A percentile compares a stretch with the other conserved stretches of the same genome.
These are phyloP conservation scores for Brachionus angularis DNA, from an alignment of 1,140 invertebrate genomes.

Conservation along the genomic window DNA sequence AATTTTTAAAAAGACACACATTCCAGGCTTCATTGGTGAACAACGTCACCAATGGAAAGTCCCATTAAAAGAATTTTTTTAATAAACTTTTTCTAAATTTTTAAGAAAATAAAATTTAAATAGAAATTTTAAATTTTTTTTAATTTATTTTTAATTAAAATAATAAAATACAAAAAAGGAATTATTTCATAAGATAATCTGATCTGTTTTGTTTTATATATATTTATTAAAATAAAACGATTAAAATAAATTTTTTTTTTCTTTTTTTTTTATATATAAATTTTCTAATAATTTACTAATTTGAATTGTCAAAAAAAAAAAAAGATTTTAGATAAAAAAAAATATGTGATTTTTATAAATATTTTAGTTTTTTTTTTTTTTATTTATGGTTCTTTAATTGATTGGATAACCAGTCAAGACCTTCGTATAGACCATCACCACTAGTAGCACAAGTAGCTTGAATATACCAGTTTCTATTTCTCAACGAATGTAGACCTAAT, in stretches of 20 bases:
- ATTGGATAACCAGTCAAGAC: constrained; percentile 93
- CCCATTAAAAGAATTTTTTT: too few species aligned
- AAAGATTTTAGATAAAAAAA: not conserved
- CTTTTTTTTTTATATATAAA: constrained; percentile 5
- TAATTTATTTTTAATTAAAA: too few species aligned
- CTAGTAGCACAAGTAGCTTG: constrained; percentile 93
- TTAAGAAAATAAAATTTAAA: too few species aligned
- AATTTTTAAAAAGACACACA: constrained; percentile 18
- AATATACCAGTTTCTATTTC: constrained; percentile 68
- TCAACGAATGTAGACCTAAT: constrained; percentile 79
- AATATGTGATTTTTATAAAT: constrained; percentile 28
- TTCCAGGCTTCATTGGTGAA: constrained; percentile 34
- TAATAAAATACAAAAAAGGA: too few species aligned
- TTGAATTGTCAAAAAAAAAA: constrained; percentile 24
- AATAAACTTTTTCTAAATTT: too few species aligned
- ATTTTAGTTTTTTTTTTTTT: too few species aligned
- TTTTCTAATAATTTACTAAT: constrained; percentile 10
- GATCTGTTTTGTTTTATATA: too few species aligned
- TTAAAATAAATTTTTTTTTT: not conserved
- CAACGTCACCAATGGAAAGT: not conserved
- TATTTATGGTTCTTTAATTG: constrained; percentile 67
- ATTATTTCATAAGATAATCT: too few species aligned
- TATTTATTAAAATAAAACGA: not conserved
- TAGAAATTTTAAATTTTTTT: too few species aligned
- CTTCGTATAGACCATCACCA: constrained; percentile 92